A percentile compares a stretch with the other conserved stretches of the same genome.
Evolutionary conservation across 1,140 invertebrate genomes (phyloP).

Genomic region (Leptoteleia sp.): DNA sequence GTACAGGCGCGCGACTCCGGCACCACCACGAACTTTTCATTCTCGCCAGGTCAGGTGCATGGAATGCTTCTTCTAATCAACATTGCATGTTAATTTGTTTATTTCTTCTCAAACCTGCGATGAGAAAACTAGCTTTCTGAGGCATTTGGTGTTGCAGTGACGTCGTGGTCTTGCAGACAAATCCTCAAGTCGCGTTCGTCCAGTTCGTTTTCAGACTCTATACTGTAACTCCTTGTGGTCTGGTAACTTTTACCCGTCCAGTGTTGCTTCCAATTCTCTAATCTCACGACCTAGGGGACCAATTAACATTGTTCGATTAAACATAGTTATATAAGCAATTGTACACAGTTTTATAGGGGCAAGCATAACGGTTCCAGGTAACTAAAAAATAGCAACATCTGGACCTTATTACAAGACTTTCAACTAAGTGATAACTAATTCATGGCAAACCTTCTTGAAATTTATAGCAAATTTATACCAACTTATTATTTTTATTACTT

Average conservation of each 20-base stretch:
- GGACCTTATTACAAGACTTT: background rate
- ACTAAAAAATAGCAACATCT: constrained; percentile 31
- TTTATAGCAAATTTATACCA: too few species aligned
- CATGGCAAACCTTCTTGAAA: too few species aligned
- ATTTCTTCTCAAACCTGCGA: background rate
- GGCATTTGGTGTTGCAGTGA: constrained; percentile 4
- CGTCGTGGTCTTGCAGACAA: constrained; percentile 76
- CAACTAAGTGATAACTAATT: background rate
- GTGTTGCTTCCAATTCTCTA: constrained; percentile 83
- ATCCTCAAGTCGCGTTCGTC: constrained; percentile 80
- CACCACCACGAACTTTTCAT: background rate
- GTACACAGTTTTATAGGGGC: background rate
- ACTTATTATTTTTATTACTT: too few species aligned
- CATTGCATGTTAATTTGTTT: background rate
- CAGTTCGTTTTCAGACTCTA: constrained; percentile 81
- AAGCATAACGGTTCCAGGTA: constrained; percentile 20
- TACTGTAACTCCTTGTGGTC: constrained; percentile 75
- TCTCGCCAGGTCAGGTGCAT: background rate
- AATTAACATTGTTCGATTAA: background rate
- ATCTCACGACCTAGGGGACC: constrained; percentile 83
- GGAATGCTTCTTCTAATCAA: constrained; percentile 12
- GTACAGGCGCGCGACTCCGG: constrained; percentile 6
- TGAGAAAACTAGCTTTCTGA: constrained; percentile 32
- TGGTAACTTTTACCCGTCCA: constrained; percentile 74
- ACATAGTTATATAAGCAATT: background rate